phyloP scores from a whole-genome alignment of 2,797 vertebrate genomes.

The Salarias fasciatus region DNA sequence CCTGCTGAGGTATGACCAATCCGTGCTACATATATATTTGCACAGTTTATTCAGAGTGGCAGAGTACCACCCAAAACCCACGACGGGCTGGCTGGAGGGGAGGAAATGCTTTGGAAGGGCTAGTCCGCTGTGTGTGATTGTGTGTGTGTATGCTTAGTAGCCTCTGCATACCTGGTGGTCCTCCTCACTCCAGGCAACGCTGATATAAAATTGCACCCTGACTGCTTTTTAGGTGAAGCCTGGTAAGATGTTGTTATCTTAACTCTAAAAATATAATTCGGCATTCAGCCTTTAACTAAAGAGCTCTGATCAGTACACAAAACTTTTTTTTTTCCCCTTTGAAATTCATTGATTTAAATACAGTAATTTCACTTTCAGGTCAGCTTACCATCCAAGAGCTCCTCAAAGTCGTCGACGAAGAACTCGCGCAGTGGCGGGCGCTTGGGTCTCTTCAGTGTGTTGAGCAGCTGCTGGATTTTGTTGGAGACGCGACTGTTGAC shows the following conservation, averaged over 20 bases:
- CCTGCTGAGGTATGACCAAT: slow-evolving; percentile 65
- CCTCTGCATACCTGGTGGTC: slow-evolving; percentile 58
- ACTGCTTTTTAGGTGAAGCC: slow-evolving; percentile 27
- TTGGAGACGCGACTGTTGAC: slow-evolving; percentile 97
- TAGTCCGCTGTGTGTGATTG: slow-evolving; percentile 16
- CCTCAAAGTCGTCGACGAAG: slow-evolving; percentile 97
- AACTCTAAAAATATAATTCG: not conserved
- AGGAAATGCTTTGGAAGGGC: slow-evolving; percentile 64
- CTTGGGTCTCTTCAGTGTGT: slow-evolving; percentile 96
- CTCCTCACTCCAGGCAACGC: slow-evolving; percentile 35
- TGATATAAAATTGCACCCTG: slow-evolving; percentile 37
- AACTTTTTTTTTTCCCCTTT: slow-evolving; percentile 3
- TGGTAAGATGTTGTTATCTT: slow-evolving; percentile 22
- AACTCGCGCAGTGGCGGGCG: slow-evolving; percentile 94
- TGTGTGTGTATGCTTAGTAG: slow-evolving; percentile 10
- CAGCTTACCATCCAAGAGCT: slow-evolving; percentile 91
- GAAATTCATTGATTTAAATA: slow-evolving; percentile 38
- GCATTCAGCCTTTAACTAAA: too few relatives aligned
- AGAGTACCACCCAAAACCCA: slow-evolving; percentile 67
- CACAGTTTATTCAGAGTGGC: slow-evolving; percentile 64
- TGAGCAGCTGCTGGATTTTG: slow-evolving; percentile 97
- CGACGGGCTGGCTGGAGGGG: slow-evolving; percentile 53
- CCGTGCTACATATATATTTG: slow-evolving; percentile 53
- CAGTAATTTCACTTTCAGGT: slow-evolving; percentile 27
- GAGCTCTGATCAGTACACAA: not conserved